Evolutionary conservation across 2,888 invertebrate genomes (phyloP).

Genomic region (Phrixothrix hirtus): DNA sequence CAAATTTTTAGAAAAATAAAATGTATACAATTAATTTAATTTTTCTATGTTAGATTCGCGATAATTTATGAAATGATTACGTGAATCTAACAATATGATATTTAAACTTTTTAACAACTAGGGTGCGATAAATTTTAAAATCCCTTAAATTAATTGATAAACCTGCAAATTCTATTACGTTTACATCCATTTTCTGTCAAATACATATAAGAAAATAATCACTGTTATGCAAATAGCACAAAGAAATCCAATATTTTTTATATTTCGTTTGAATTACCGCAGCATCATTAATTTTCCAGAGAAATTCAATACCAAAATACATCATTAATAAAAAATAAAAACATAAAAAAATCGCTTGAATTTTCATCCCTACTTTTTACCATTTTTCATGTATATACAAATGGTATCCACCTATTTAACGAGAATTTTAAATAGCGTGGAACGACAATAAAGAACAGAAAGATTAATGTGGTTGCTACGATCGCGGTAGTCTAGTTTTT

Average conservation of each 20-base stretch:
- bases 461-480: conserved; percentile 21
- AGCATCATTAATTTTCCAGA: neutral
- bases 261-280: neutral
- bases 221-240: too few relatives aligned
- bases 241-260: neutral
- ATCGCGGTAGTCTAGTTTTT: conserved; percentile 12
- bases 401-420: neutral
- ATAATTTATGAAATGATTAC: too few relatives aligned
- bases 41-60: too few relatives aligned
- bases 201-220: too few relatives aligned
- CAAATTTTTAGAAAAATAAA: too few relatives aligned
- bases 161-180: too few relatives aligned
- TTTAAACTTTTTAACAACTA: too few relatives aligned
- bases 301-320: neutral
- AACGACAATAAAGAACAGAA: conserved; percentile 8
- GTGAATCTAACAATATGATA: too few relatives aligned
- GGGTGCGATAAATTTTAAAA: neutral
- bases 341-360: neutral
- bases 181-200: too few relatives aligned
- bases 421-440: neutral
- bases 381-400: neutral
- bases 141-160: neutral
- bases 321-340: neutral
- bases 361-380: neutral
- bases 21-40: too few relatives aligned